Percentiles rank a stretch among this genome's conserved stretches.
Conservation (phyloP, 1,140 invertebrate genomes). For the Chymomyza costata region DNA sequence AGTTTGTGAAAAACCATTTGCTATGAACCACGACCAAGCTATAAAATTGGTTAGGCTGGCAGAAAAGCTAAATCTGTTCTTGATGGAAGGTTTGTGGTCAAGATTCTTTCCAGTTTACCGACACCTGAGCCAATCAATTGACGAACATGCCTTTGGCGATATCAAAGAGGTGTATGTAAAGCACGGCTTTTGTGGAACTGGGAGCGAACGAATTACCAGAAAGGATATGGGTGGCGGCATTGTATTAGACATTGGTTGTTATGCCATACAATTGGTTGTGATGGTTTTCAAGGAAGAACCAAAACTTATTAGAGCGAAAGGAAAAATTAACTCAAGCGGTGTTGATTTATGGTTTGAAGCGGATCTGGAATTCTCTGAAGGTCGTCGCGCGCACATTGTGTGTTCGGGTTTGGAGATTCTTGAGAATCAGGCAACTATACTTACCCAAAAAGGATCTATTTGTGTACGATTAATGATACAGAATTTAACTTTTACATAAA, state of each 20-base stretch:
- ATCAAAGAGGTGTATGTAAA: constrained; percentile 80
- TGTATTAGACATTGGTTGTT: constrained; percentile 87
- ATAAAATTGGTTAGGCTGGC: constrained; percentile 79
- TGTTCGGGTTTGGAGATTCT: constrained; percentile 78
- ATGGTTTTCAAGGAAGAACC: constrained; percentile 82
- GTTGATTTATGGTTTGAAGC: constrained; percentile 82
- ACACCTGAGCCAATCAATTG: constrained; percentile 78
- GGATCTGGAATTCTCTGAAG: constrained; percentile 80
- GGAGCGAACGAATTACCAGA: constrained; percentile 78
- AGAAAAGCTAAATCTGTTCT: constrained; percentile 80
- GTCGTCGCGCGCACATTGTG: constrained; percentile 80
- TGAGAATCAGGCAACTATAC: constrained; percentile 81
- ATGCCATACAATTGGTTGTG: constrained; percentile 85
- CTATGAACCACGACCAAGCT: constrained; percentile 81
- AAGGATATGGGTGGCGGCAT: constrained; percentile 85
- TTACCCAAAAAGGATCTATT: constrained; percentile 83
- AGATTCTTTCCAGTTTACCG: constrained; percentile 85
- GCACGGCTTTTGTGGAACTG: constrained; percentile 80
- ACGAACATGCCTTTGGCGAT: constrained; percentile 81
- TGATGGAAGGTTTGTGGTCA: constrained; percentile 89
- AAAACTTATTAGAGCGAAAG: constrained; percentile 79
- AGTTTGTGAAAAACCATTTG: constrained; percentile 88
- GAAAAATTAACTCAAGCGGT: constrained; percentile 81
- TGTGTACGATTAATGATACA: constrained; percentile 72
- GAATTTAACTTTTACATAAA: neutral